Conservation (phyloP, 1,140 invertebrate species). For the Ganaspis sp. region DNA sequence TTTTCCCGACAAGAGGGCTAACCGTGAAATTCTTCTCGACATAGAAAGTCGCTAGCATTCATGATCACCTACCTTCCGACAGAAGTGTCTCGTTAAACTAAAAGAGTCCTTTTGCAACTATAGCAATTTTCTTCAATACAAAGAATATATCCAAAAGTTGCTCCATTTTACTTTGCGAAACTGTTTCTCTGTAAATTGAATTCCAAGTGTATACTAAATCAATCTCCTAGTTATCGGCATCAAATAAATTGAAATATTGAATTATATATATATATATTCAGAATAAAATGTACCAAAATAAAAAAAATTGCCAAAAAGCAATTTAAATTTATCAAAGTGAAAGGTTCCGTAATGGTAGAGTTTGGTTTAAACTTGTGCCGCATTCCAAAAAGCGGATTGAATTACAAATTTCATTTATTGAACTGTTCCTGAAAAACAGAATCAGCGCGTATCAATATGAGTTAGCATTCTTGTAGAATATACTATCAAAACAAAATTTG, state of each 20-base stretch:
- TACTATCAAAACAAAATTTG: background rate
- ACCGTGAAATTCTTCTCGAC: conserved; percentile 11
- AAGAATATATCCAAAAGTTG: background rate
- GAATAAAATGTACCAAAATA: too few species aligned
- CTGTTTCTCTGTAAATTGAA: too few species aligned
- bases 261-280: too few species aligned
- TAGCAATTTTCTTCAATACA: background rate
- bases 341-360: background rate
- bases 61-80: background rate
- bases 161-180: too few species aligned
- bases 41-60: background rate
- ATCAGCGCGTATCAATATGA: too few species aligned
- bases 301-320: background rate
- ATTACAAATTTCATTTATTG: background rate
- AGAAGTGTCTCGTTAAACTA: conserved; percentile 3
- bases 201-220: too few species aligned
- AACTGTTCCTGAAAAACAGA: background rate
- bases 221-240: too few species aligned
- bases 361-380: background rate
- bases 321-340: background rate
- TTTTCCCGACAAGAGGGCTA: background rate
- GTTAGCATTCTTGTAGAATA: background rate
- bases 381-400: conserved; percentile 20
- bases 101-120: background rate
- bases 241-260: too few species aligned